phyloP scores from a whole-genome alignment of 2,888 invertebrate genomes.

The Lomographa bimaculata region DNA sequence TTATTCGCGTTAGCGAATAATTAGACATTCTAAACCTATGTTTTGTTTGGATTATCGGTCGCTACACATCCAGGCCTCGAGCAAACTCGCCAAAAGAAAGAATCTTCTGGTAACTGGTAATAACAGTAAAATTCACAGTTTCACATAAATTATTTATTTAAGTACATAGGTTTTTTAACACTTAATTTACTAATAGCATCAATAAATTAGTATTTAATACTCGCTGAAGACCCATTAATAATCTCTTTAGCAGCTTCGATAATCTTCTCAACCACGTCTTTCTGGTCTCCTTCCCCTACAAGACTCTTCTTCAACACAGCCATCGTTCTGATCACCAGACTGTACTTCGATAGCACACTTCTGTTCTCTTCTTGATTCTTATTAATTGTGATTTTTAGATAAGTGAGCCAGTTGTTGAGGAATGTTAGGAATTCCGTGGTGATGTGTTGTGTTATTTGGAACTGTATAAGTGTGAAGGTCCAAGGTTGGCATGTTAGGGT shows the following conservation, averaged over 20 bases:
- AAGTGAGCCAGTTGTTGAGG: constrained; percentile 61
- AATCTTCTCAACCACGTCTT: constrained; percentile 51
- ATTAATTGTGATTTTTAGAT: constrained; percentile 60
- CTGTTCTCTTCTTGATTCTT: constrained; percentile 48
- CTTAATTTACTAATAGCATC: too few relatives aligned
- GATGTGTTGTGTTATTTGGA: constrained; percentile 63
- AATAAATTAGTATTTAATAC: constrained; percentile 19
- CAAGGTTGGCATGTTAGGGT: constrained; percentile 69
- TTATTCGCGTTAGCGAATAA: too few relatives aligned
- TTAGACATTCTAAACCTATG: too few relatives aligned
- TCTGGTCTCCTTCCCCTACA: constrained; percentile 39
- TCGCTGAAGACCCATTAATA: constrained; percentile 46
- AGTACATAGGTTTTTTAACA: too few relatives aligned
- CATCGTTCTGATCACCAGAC: constrained; percentile 61
- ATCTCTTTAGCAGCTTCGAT: constrained; percentile 52
- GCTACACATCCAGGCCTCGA: too few relatives aligned
- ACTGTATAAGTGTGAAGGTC: constrained; percentile 68
- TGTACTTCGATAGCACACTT: constrained; percentile 53
- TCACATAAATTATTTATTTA: too few relatives aligned
- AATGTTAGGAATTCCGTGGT: constrained; percentile 65
- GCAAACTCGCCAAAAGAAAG: too few relatives aligned
- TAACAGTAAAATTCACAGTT: too few relatives aligned
- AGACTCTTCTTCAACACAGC: constrained; percentile 55
- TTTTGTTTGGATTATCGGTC: too few relatives aligned
- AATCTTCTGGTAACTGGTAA: too few relatives aligned